Base-by-base conservation (phyloP, 1,140 invertebrate species). In the Bradysia coprophila region DNA sequence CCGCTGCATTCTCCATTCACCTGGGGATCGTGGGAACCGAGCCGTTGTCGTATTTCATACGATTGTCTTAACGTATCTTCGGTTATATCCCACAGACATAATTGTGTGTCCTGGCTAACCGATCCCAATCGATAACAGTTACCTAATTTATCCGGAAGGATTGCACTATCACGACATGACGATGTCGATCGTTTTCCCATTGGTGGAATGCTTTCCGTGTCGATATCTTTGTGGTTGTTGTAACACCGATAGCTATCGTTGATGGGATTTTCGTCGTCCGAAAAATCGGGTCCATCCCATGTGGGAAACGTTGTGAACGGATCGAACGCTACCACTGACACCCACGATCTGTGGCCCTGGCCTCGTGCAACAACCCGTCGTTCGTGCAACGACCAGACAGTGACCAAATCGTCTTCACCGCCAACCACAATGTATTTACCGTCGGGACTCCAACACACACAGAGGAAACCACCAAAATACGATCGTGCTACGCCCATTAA, bases 11-110 rank as follows among this genome's bases (percentile, higher is more conserved):
- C 32, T 54, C 57, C 13, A 18, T 36, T 36, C 15, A 16, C 6
- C 13, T 38, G 38, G 40, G 42, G 33, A 31, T 43, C 42, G 13
- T 23, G 42, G 13, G 42, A 38, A 38, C 42, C 38, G 6, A 28
- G 22, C 21, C 42, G 42, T 33, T 60, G 57, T 2, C 57, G 47
- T 41, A 59, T 40, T n/a, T 53, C 45, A 44, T 75, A 62, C 10
- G 75, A 74, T 48, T 79, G 76, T 43, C 71, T 71, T 23, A 97
- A 63, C 34, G 94, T 75, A 61, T 98, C 93, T 54, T 98, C 92
- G 15, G 91, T 96, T 19, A 98, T 76, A 59, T 99, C 95, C 95
- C 95, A 98, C 38, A 99, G 66, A 66, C 94, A 98, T 36, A 99
- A 63, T 59, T 95, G 87, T 20, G 94, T 98, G 64, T 99, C 95